A percentile compares a stretch with the other conserved stretches of the same genome.
These are phyloP conservation scores for Melanostoma scalare DNA, from an alignment of 2,888 invertebrate genomes.

Conservation along the genomic window DNA sequence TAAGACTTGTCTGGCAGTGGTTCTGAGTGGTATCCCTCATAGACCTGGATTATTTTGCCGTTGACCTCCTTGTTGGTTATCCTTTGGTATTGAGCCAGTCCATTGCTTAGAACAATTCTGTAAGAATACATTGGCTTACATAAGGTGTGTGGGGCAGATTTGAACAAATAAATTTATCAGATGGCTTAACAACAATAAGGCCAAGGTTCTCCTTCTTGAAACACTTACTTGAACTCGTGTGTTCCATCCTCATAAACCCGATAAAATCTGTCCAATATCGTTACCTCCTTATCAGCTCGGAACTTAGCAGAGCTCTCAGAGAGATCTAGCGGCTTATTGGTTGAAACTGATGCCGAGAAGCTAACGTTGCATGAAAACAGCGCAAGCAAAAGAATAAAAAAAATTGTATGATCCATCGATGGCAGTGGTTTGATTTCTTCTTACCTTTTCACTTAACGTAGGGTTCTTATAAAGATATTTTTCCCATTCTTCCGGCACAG, in stretches of 20 bases:
- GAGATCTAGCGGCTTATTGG: neutral
- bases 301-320: neutral
- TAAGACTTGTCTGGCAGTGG: conserved; percentile 22
- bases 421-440: too few relatives aligned
- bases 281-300: neutral
- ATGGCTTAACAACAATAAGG: neutral
- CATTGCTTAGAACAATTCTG: conserved; percentile 42
- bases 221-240: conserved; percentile 30
- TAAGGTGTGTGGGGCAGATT: too few relatives aligned
- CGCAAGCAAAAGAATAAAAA: too few relatives aligned
- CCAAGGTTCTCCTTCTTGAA: neutral
- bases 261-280: conserved; percentile 28
- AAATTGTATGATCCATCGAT: too few relatives aligned
- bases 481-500: too few relatives aligned
- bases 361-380: too few relatives aligned
- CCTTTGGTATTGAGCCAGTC: conserved; percentile 32
- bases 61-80: conserved; percentile 35
- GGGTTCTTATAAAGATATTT: too few relatives aligned
- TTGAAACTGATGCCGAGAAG: neutral
- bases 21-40: conserved; percentile 33
- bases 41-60: conserved; percentile 27
- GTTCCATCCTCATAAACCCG: conserved; percentile 50
- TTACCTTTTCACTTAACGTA: too few relatives aligned
- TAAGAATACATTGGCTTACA: neutral
- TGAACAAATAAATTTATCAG: too few relatives aligned